Base-by-base conservation (phyloP, 1,140 invertebrate genomes). In the Trachelipus rathkii region DNA sequence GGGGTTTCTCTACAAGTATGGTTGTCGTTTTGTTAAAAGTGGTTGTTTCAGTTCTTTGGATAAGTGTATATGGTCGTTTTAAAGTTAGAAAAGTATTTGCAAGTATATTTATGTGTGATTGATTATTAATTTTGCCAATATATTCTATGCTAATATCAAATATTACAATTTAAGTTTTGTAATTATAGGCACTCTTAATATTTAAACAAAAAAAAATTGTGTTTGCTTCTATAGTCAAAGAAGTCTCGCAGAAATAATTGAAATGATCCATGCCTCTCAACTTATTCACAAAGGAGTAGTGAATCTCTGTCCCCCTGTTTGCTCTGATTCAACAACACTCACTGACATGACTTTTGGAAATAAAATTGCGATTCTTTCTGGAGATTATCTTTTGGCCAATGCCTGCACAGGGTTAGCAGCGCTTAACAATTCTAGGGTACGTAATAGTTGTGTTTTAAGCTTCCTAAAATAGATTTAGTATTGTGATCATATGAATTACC, bases 241-340 rank as follows among this genome's bases (percentile, higher is more conserved):
- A 77, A 91, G 92, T 21, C 86, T 99, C 72, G 95, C 96, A 0
- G 94, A 98, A 87, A 92, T 98, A 8, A 94, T 94, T 0, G 97
- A 99, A 87, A 98, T 99, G 95, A 98, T 99, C 78, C 90, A 97
- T 69, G 97, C 95, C 11, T 95, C 95, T 74, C 94, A 97, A 85
- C 86, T 98, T 68, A 92, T 98, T 11, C 97, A 99, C 85, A 96
- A 96, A 86, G 93, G 92, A 79, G 89, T 96, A 44, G 91, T 96
- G 0, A 95, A 96, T 84, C 87, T 19, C 85, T 88, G 71, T 86
- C 86, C 83, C 83, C 87, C 70, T 10, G 46, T 77, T 44, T 78
- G 87, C 89, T 78, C 84, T 86, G 44, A 79, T 74, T 6, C 88
- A 11, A 79, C 82, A 21, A 81, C 89, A 75, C 85, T 89, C 11